phyloP scores from a whole-genome alignment of 2,113 vertebrate species.

The Callipepla squamata region DNA sequence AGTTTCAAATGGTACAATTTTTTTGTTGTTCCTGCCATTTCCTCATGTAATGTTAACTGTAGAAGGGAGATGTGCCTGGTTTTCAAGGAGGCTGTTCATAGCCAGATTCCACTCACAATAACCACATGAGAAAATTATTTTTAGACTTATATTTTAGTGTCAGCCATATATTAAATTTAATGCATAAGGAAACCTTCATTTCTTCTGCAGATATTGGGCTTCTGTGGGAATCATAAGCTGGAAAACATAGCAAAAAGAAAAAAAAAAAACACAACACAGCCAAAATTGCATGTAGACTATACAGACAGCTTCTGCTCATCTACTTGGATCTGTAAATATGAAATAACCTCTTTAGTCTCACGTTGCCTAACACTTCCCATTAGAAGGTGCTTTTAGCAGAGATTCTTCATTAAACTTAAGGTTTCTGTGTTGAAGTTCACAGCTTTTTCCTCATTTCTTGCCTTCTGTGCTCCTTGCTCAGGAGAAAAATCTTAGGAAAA shows the following conservation, averaged over 20 bases:
- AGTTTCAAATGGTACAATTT: background rate
- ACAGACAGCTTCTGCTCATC: background rate
- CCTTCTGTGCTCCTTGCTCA: background rate
- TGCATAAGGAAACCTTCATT: background rate
- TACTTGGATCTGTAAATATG: background rate
- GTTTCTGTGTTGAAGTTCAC: background rate
- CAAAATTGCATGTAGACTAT: background rate
- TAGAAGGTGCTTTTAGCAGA: background rate
- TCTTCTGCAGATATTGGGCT: background rate
- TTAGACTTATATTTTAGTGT: background rate
- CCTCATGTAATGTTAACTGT: background rate
- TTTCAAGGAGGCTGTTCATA: background rate
- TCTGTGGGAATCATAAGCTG: background rate
- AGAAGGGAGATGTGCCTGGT: background rate
- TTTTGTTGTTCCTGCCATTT: background rate
- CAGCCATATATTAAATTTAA: background rate
- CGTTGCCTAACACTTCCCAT: background rate
- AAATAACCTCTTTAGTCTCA: background rate
- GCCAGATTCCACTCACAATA: background rate
- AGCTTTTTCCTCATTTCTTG: background rate
- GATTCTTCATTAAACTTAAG: background rate
- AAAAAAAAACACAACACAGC: fast-evolving
- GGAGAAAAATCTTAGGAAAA: background rate
- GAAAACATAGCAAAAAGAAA: background rate
- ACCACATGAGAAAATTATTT: background rate